Conservation (phyloP, 2,888 invertebrate species). For the Acanthosepion pharaonis region DNA sequence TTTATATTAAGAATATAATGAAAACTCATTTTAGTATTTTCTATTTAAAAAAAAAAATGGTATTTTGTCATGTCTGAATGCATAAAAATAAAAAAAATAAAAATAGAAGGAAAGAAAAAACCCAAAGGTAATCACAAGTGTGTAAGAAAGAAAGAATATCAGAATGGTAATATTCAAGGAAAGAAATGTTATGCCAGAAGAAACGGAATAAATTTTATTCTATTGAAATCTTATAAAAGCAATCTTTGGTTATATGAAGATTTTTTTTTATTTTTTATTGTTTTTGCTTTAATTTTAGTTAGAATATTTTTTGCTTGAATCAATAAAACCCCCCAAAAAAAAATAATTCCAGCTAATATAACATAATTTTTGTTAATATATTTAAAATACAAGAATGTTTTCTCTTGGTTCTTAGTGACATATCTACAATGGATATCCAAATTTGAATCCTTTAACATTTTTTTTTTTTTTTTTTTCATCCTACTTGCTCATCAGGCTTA, state of each 20-base stretch:
- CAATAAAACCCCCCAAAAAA: too few relatives aligned
- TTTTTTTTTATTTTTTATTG: not conserved
- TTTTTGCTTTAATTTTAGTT: too few relatives aligned
- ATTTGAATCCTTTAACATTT: too few relatives aligned
- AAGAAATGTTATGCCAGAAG: not conserved
- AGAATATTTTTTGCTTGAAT: too few relatives aligned
- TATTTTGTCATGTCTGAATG: not conserved
- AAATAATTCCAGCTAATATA: too few relatives aligned
- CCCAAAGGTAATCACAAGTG: not conserved
- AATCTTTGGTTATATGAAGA: not conserved
- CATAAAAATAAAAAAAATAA: not conserved
- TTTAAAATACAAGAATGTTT: too few relatives aligned
- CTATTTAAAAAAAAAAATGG: not conserved
- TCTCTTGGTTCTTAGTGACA: too few relatives aligned
- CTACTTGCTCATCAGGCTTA: too few relatives aligned
- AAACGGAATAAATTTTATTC: too few relatives aligned
- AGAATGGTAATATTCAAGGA: not conserved
- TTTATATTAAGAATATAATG: slow-evolving; percentile 33
- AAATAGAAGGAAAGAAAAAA: not conserved
- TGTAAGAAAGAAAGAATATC: not conserved
- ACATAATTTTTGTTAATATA: too few relatives aligned
- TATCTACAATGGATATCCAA: too few relatives aligned
- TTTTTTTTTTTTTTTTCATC: too few relatives aligned
- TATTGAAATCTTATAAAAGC: not conserved
- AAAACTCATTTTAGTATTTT: not conserved